Percentiles rank a stretch among this genome's conserved stretches.
These are phyloP conservation scores for Aphidius colemani DNA, from an alignment of 2,888 invertebrate species.

Conservation along the genomic window DNA sequence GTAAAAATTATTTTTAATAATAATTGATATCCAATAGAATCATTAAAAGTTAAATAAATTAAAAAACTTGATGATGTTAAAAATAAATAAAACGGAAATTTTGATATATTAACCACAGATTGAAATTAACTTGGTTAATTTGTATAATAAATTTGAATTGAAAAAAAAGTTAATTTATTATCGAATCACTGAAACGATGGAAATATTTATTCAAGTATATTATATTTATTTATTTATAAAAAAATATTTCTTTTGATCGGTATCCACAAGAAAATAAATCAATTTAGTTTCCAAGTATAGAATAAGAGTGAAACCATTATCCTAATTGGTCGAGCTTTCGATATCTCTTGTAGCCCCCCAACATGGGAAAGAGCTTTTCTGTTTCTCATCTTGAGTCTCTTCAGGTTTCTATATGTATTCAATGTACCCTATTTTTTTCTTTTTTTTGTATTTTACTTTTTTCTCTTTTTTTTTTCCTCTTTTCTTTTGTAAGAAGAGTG, in stretches of 20 bases:
- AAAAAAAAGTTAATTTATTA: too few species aligned
- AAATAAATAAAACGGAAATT: too few species aligned
- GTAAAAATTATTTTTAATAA: not conserved
- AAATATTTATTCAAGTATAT: not conserved
- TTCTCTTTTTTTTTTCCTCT: not conserved
- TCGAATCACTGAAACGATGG: not conserved
- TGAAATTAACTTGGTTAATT: too few species aligned
- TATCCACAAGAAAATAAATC: constrained; percentile 7
- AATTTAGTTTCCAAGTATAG: constrained; percentile 9
- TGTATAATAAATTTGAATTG: too few species aligned
- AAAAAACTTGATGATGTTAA: not conserved
- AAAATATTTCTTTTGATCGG: constrained; percentile 16
- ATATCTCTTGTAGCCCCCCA: constrained; percentile 30
- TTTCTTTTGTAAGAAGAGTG: constrained; percentile 16
- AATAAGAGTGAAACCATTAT: constrained; percentile 42
- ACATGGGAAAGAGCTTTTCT: not conserved
- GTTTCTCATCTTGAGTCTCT: constrained; percentile 8
- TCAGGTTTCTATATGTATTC: not conserved
- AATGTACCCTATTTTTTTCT: not conserved
- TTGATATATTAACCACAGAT: too few species aligned
- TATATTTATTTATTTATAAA: not conserved
- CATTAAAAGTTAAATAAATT: not conserved
- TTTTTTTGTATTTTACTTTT: not conserved
- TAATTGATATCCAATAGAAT: not conserved
- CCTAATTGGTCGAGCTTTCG: constrained; percentile 44